Evolutionary conservation across 2,888 invertebrate genomes (phyloP), one percentile per base, ranked within the genome.

Genomic region (Xestia c-nigrum): DNA sequence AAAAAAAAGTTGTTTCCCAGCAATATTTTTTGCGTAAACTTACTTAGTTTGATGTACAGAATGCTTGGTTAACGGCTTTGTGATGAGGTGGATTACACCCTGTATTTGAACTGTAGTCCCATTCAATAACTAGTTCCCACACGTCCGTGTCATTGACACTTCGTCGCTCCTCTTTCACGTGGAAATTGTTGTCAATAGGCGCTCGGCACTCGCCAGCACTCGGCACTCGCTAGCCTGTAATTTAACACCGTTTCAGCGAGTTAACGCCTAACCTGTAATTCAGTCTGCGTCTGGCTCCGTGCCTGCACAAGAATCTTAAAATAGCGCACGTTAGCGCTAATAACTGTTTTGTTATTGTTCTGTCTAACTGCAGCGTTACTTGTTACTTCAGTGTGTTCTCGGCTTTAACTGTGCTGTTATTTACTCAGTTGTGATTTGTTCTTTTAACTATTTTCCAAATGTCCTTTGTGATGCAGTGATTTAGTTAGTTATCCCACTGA

Each of bases 261-360:
- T 84, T 87, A 76, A 65, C 80, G 77, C 78, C 74, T 84, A 83
- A 83, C 88, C 87, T 89, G 88, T 88, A 88, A 90, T 87, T 85
- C 81, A 85, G 83, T 78, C 74, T 76, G 68, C 72, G 74, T 74
- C 82, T 80, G 81, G 74, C 75, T 78, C 74, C 43, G 69, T 55
- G 80, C 78, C 76, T 81, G 67, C 74, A 66, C 67, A 57, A 10
- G 38, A 76, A 72, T 81, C 84, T 85, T 85, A 81, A 84, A 86
- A 88, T 87, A 88, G 80, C 67, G 46, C 70, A 52, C 43, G 79
- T 74, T 57, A 70, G 47, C 64, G n/a, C 40, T 83, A 72, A 76
- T 82, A 78, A 81, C 79, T 70, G 72, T 69, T 77, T 82, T 86
- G 78, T 85, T 85, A 81, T 81, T 78, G 76, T 80, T 78, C 47